phyloP scores from a whole-genome alignment of 2,888 invertebrate species.

The Drosophila tripunctata region DNA sequence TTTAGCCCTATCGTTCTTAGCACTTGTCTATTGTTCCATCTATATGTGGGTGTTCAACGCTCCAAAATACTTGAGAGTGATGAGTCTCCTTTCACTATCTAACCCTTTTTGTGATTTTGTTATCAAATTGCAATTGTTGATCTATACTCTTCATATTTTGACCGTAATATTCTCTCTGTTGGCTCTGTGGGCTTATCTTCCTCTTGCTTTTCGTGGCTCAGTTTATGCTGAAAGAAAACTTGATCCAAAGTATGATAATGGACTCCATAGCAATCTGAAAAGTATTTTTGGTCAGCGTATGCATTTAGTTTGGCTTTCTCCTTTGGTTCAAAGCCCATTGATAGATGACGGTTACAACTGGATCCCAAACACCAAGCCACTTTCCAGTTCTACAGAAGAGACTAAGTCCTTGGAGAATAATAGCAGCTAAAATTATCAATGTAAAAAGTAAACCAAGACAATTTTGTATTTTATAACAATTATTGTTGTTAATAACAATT shows the following conservation, averaged over 20 bases:
- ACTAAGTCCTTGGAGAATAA: too few species aligned
- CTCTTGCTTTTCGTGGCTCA: conserved; percentile 89
- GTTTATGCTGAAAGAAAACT: conserved; percentile 85
- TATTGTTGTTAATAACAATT: too few species aligned
- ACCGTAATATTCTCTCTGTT: conserved; percentile 88
- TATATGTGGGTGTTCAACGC: conserved; percentile 86
- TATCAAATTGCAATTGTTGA: conserved; percentile 88
- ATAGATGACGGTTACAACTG: conserved; percentile 90
- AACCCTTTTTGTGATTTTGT: conserved; percentile 41
- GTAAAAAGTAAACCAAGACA: too few species aligned
- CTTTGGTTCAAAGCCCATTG: conserved; percentile 90
- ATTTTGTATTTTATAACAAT: too few species aligned
- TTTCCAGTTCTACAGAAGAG: too few species aligned
- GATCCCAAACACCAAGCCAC: conserved; percentile 72
- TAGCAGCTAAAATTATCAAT: too few species aligned
- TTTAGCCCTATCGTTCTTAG: conserved; percentile 89
- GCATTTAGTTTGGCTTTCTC: conserved; percentile 91
- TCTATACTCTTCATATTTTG: conserved; percentile 89
- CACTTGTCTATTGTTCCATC: conserved; percentile 88
- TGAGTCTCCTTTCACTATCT: conserved; percentile 87
- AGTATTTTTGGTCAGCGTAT: conserved; percentile 91
- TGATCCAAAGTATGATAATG: conserved; percentile 86
- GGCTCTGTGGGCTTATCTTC: conserved; percentile 88
- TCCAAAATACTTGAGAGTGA: conserved; percentile 83
- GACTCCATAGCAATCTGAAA: conserved; percentile 89